Conservation (phyloP, 2,888 invertebrate genomes). For the Chalcosyrphus nemorum region DNA sequence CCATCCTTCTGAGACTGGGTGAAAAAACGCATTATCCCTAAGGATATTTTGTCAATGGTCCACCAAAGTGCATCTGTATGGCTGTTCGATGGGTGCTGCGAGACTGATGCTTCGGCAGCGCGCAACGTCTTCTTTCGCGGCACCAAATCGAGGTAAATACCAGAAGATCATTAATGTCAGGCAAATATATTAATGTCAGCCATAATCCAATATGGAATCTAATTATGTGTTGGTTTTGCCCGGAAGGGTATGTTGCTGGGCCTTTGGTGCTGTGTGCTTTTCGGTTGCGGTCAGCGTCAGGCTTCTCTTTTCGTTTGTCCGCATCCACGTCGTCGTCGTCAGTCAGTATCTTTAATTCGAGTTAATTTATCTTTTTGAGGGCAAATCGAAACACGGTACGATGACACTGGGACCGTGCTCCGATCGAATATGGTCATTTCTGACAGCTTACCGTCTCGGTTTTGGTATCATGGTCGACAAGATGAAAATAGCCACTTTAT, state of each 20-base stretch:
- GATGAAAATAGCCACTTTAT: constrained; percentile 13
- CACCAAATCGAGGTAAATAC: constrained; percentile 75
- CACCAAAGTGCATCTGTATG: constrained; percentile 20
- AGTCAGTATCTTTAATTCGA: constrained; percentile 61
- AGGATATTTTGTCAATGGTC: constrained; percentile 72
- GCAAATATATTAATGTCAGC: constrained; percentile 76
- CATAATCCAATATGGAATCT: constrained; percentile 75
- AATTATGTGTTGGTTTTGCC: constrained; percentile 74
- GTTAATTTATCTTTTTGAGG: constrained; percentile 72
- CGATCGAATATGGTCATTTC: constrained; percentile 68
- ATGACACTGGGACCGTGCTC: constrained; percentile 66
- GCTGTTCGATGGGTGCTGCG: constrained; percentile 52
- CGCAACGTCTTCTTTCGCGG: constrained; percentile 73
- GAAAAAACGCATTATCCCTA: constrained; percentile 57
- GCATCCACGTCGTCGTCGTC: constrained; percentile 31
- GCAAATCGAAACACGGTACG: constrained; percentile 68
- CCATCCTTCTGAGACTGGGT: constrained; percentile 13
- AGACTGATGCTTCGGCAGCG: constrained; percentile 10
- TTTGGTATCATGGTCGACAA: constrained; percentile 38
- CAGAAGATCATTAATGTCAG: constrained; percentile 76
- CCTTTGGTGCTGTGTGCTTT: constrained; percentile 35
- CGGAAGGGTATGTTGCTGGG: constrained; percentile 59
- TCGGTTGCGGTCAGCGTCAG: constrained; percentile 59
- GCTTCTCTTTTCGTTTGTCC: constrained; percentile 12
- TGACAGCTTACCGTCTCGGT: constrained; percentile 71